Evolutionary conservation across 2,888 invertebrate genomes (phyloP).

Genomic region (Phengaris arion): DNA sequence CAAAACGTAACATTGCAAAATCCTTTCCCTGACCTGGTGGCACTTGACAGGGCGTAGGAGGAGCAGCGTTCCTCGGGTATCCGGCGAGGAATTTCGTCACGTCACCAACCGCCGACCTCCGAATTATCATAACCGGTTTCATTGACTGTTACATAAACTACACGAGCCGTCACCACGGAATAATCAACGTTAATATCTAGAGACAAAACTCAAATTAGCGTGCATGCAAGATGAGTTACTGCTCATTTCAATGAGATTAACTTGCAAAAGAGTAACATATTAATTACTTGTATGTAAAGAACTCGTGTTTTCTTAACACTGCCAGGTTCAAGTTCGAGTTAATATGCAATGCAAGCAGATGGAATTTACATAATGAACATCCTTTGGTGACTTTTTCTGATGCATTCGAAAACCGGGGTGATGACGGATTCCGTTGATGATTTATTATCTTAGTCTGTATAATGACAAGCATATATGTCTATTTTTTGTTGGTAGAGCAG

Average conservation of each 20-base stretch:
- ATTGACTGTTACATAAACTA: constrained; percentile 24
- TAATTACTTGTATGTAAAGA: constrained; percentile 14
- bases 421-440: background rate
- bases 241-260: constrained; percentile 13
- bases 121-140: constrained; percentile 27
- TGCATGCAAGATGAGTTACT: background rate
- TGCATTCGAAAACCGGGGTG: background rate
- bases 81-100: constrained; percentile 26
- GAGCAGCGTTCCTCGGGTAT: constrained; percentile 21
- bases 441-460: background rate
- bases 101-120: constrained; percentile 24
- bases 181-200: background rate
- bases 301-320: background rate
- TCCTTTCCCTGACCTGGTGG: constrained; percentile 16
- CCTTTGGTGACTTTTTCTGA: background rate
- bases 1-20: constrained; percentile 16
- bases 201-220: background rate
- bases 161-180: background rate
- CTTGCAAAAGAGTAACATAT: constrained; percentile 15
- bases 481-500: constrained; percentile 2
- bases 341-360: background rate
- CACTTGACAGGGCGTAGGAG: constrained; percentile 6
- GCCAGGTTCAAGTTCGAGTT: constrained; percentile 6
- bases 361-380: background rate
- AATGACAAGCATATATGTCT: background rate